Conservation (phyloP, 2,113 vertebrate species). For the Sarotherodon lohbergeri region DNA sequence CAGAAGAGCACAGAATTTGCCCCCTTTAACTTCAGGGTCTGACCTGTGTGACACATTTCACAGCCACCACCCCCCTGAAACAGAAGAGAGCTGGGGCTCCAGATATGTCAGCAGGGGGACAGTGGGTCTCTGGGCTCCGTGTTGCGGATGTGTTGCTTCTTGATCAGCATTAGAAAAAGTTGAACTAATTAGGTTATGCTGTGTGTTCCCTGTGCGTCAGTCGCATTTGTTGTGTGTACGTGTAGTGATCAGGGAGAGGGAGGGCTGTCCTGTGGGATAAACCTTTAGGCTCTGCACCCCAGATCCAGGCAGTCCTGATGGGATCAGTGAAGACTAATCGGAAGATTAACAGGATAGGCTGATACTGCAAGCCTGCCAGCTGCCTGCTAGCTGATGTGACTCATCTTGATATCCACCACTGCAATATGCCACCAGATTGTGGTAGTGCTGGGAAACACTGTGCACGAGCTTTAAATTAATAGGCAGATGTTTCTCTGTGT, state of each 20-base stretch:
- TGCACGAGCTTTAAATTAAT: conserved; percentile 1
- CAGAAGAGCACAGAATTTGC: conserved; percentile 30
- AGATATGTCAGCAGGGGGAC: not conserved
- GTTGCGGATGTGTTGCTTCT: not conserved
- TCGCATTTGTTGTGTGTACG: not conserved
- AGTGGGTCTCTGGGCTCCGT: not conserved
- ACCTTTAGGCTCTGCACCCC: conserved; percentile 59
- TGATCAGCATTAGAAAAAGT: not conserved
- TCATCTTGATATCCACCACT: conserved; percentile 49
- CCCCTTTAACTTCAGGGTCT: conserved; percentile 33
- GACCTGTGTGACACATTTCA: conserved; percentile 41
- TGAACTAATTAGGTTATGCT: not conserved
- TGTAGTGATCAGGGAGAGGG: not conserved
- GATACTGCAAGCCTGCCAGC: conserved; percentile 62
- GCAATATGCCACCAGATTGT: conserved; percentile 28
- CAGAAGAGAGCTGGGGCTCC: not conserved
- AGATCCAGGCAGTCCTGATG: conserved; percentile 69
- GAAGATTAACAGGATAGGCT: conserved; percentile 64
- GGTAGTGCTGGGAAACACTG: conserved; percentile 5
- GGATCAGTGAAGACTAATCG: conserved; percentile 66
- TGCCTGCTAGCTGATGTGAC: conserved; percentile 60
- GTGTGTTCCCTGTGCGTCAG: not conserved
- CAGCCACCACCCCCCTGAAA: not conserved
- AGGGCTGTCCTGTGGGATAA: conserved; percentile 41
- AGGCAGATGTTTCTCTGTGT: conserved; percentile 19